A percentile compares a stretch with the other conserved stretches of the same genome.
phyloP scores from a whole-genome alignment of 2,113 vertebrate species.

The Hippocampus abdominalis region DNA sequence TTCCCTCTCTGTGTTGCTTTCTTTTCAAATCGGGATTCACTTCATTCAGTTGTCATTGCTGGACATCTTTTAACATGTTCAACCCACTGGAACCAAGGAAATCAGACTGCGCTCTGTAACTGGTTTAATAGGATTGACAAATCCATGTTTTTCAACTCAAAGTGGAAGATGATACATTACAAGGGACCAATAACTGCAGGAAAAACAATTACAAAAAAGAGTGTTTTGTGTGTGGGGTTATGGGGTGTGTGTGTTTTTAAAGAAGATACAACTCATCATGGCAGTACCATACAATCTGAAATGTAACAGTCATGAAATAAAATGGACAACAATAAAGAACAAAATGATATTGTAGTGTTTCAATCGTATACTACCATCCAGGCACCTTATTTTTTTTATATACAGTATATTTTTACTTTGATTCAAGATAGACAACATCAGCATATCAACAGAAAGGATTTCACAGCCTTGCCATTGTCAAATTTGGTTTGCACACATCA shows the following conservation, averaged over 20 bases:
- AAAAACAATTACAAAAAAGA: constrained; percentile 24
- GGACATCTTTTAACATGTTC: constrained; percentile 10
- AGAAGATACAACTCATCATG: constrained; percentile 37
- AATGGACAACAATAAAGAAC: constrained; percentile 53
- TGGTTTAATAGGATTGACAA: constrained; percentile 63
- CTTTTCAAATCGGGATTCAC: not conserved
- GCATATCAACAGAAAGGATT: constrained; percentile 40
- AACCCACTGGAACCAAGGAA: constrained; percentile 8
- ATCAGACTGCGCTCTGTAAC: constrained; percentile 10
- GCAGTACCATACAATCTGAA: constrained; percentile 42
- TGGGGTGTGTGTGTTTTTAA: constrained; percentile 34
- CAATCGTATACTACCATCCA: constrained; percentile 43
- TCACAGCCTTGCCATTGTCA: constrained; percentile 41
- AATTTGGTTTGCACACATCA: constrained; percentile 48
- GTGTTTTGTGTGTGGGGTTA: constrained; percentile 16
- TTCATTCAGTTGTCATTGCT: not conserved
- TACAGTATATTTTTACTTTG: constrained; percentile 40
- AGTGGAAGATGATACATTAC: constrained; percentile 46
- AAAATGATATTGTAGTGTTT: constrained; percentile 43
- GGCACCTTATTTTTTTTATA: constrained; percentile 37
- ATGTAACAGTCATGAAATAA: constrained; percentile 61
- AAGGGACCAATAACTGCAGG: constrained; percentile 51
- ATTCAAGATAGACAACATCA: constrained; percentile 41
- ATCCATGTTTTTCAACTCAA: constrained; percentile 51
- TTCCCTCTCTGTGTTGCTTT: not conserved